Evolutionary conservation across 2,888 invertebrate genomes (phyloP), one percentile per base, ranked within the genome.

Genomic region (Elegia similella): DNA sequence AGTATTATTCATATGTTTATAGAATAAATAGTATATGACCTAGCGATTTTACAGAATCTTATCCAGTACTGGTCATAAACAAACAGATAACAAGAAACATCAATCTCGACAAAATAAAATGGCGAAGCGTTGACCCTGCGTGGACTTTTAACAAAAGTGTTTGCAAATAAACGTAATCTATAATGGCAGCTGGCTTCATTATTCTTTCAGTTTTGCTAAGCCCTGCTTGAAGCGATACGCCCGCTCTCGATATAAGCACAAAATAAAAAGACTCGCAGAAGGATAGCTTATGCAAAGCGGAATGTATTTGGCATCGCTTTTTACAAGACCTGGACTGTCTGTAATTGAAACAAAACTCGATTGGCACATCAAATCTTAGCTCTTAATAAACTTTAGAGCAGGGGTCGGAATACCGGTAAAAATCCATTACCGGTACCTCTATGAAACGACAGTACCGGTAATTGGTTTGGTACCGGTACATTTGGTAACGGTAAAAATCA

Each of bases 181-280:
- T 57, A 58, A 68, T 71, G 72, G 73, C 68, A 75, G 65, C 65
- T 68, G 66, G 68, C 68, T 69, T 73, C 75, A 76, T 82, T 80
- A 78, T 78, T 75, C 75, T 73, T 67, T 70, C 68, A 67, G 64
- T 65, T 69, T 67, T 68, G 71, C 72, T 70, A 62, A 63, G 61
- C 56, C 59, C 64, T 53, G 54, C 52, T 48, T 64, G 67, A 68
- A 70, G 69, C 67, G 70, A 70, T 68, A 69, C 70, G 72, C 68
- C 68, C 69, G 67, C 64, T 69, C 66, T 63, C 70, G 76, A 76
- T 78, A 76, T 73, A 78, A 78, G n/a, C 10, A 12, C 17, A 50
- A 16, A 50, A 12, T 16, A 38, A n/a, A 10, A 17, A 50, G 10
- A 7, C 16, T 50, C 80, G 38, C 50, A 50, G 34, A 50, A 50